A percentile compares a stretch with the other conserved stretches of the same genome.
Conservation (phyloP, 2,797 vertebrate species). For the Iguana delicatissima region DNA sequence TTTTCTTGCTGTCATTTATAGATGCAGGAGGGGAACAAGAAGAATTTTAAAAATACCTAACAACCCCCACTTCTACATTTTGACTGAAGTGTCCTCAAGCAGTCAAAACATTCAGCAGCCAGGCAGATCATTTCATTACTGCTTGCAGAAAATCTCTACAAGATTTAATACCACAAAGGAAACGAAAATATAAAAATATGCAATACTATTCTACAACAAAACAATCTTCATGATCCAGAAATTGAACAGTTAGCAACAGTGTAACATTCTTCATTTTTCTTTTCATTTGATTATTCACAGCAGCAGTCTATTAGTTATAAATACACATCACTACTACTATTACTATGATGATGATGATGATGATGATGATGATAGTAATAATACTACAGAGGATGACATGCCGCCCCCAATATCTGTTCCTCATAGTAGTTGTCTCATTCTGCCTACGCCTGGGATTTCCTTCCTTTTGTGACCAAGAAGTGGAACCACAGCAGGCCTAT, state of each 20-base stretch:
- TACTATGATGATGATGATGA: too few species aligned
- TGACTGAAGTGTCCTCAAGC: constrained; percentile 34
- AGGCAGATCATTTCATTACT: constrained; percentile 44
- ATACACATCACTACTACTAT: too few species aligned
- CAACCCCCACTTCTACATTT: constrained; percentile 33
- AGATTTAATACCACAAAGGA: constrained; percentile 55
- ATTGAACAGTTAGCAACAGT: not conserved
- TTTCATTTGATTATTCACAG: not conserved
- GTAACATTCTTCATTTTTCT: not conserved
- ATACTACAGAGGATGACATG: too few species aligned
- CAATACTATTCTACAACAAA: constrained; percentile 44
- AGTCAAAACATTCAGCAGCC: constrained; percentile 48
- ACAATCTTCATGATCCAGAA: constrained; percentile 26
- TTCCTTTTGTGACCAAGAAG: not conserved
- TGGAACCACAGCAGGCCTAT: not conserved
- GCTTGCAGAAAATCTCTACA: constrained; percentile 51
- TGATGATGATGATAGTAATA: too few species aligned
- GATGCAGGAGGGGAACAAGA: not conserved
- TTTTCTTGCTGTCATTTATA: not conserved
- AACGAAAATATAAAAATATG: constrained; percentile 53
- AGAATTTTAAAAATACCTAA: not conserved
- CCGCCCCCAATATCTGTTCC: too few species aligned
- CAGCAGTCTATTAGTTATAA: too few species aligned
- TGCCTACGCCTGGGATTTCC: too few species aligned
- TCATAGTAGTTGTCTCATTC: too few species aligned